Percentiles rank a stretch among this genome's conserved stretches.
Evolutionary conservation across 2,888 invertebrate genomes (phyloP).

Genomic region (Torymus aiolomorphi): DNA sequence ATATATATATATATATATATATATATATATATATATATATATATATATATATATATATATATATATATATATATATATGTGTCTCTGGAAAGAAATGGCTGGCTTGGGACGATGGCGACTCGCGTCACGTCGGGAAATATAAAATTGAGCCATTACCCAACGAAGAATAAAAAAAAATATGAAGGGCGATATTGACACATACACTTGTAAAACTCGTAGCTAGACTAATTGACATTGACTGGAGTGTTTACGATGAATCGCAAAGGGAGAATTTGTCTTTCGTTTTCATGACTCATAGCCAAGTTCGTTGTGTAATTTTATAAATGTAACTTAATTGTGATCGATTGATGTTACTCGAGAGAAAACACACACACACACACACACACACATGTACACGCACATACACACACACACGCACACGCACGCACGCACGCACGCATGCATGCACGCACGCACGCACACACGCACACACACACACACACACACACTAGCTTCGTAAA

Average conservation of each 20-base stretch:
- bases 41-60: too few species aligned
- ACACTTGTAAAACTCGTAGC: slow-evolving; percentile 63
- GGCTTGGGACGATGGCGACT: slow-evolving; percentile 39
- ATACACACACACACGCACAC: too few species aligned
- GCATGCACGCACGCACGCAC: too few species aligned
- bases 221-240: slow-evolving; percentile 65
- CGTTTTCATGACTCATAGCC: slow-evolving; percentile 55
- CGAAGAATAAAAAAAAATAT: slow-evolving; percentile 38
- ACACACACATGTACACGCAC: too few species aligned
- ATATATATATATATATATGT: too few species aligned
- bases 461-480: too few species aligned
- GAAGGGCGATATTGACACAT: slow-evolving; percentile 37
- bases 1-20: too few species aligned
- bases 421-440: too few species aligned
- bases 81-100: slow-evolving; percentile 55
- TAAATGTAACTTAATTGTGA: slow-evolving; percentile 57
- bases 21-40: too few species aligned
- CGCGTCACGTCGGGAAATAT: slow-evolving; percentile 25
- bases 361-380: too few species aligned
- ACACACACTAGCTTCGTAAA: slow-evolving; percentile 27
- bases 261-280: slow-evolving; percentile 48
- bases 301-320: slow-evolving; percentile 58
- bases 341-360: slow-evolving; percentile 52
- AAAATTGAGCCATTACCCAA: slow-evolving; percentile 57
- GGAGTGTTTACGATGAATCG: slow-evolving; percentile 58